Percentiles rank a stretch among this genome's conserved stretches.
These are phyloP conservation scores for Phaonia tiefii DNA, from an alignment of 2,888 invertebrate genomes.

Conservation along the genomic window DNA sequence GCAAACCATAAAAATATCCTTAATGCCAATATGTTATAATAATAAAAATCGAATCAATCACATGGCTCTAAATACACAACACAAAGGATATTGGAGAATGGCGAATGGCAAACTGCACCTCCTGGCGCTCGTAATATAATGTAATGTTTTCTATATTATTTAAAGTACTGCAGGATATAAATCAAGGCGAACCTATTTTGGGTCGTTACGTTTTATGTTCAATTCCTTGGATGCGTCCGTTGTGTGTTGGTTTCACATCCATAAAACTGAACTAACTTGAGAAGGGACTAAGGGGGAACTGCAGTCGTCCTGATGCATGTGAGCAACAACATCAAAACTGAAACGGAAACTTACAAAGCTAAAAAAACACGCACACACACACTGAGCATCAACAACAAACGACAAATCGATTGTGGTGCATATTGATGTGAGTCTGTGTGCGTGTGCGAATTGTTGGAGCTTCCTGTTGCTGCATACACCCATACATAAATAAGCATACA, in stretches of 20 bases:
- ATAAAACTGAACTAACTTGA: conserved; percentile 11
- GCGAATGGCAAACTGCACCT: conserved; percentile 2
- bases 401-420: conserved; percentile 40
- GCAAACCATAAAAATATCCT: not conserved
- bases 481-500: not conserved
- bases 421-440: not conserved
- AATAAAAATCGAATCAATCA: conserved; percentile 39
- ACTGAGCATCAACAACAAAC: not conserved
- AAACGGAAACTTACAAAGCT: conserved; percentile 43
- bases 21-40: conserved; percentile 30
- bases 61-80: not conserved
- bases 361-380: not conserved
- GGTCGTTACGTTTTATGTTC: conserved; percentile 1
- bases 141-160: conserved; percentile 41
- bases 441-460: too few species aligned
- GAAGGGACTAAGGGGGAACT: not conserved
- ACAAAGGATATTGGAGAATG: not conserved
- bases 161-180: conserved; percentile 58
- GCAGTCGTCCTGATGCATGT: not conserved
- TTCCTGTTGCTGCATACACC: not conserved
- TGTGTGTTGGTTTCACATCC: not conserved
- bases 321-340: not conserved
- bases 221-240: conserved; percentile 1
- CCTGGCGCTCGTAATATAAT: conserved; percentile 23
- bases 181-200: conserved; percentile 46